Conservation (phyloP, 2,797 vertebrate genomes). For the Clarias platycephalus region DNA sequence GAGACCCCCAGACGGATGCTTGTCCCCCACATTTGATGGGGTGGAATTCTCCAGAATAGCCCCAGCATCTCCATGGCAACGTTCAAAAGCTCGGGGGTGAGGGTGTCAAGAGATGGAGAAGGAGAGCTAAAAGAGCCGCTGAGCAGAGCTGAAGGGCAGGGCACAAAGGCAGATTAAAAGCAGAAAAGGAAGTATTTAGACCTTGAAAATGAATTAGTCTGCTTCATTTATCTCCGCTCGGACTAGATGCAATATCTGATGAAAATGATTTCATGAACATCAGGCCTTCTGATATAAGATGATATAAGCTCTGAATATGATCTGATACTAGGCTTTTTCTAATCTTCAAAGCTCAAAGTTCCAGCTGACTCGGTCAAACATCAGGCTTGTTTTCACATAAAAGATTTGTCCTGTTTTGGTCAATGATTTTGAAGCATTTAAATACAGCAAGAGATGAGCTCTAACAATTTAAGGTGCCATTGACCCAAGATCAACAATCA, state of each 20-base stretch:
- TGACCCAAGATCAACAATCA: background rate
- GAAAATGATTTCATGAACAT: slow-evolving; percentile 5
- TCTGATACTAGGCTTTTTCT: background rate
- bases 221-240: slow-evolving; percentile 28
- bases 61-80: slow-evolving; percentile 75
- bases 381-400: too few species aligned
- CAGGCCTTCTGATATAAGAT: background rate
- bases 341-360: background rate
- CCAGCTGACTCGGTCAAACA: background rate
- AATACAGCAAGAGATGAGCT: background rate
- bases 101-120: slow-evolving; percentile 55
- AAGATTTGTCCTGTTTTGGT: background rate
- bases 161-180: slow-evolving; percentile 48
- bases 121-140: slow-evolving; percentile 57
- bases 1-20: slow-evolving; percentile 67
- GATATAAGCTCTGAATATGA: background rate
- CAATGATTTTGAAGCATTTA: background rate
- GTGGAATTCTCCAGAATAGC: slow-evolving; percentile 69
- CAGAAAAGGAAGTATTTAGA: slow-evolving; percentile 43
- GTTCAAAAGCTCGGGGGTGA: slow-evolving; percentile 51
- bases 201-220: slow-evolving; percentile 39
- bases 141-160: slow-evolving; percentile 53
- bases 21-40: slow-evolving; percentile 66
- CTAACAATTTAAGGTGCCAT: background rate
- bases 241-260: slow-evolving; percentile 9